phyloP scores from a whole-genome alignment of 2,888 invertebrate genomes.

The Scaptomyza parva region DNA sequence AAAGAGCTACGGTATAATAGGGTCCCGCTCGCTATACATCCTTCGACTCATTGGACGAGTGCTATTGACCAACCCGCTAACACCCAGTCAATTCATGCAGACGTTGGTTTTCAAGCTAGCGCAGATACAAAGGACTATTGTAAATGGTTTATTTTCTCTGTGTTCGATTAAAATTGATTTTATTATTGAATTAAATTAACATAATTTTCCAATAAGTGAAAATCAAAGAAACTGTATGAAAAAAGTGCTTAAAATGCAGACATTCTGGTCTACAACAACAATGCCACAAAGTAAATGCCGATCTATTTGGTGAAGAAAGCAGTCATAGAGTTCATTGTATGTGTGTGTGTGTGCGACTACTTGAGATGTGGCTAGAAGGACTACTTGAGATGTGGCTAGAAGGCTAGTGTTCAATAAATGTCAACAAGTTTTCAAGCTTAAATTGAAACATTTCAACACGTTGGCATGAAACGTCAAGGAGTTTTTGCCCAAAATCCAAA shows the following conservation, averaged over 20 bases:
- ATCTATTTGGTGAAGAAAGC: conserved; percentile 35
- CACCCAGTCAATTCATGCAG: too few relatives aligned
- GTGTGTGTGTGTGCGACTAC: conserved; percentile 11
- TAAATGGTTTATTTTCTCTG: too few relatives aligned
- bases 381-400: conserved; percentile 33
- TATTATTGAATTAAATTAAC: conserved; percentile 17
- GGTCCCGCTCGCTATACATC: too few relatives aligned
- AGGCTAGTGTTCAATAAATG: conserved; percentile 72
- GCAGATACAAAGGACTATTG: too few relatives aligned
- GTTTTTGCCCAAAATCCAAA: conserved; percentile 40
- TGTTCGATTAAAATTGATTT: neutral
- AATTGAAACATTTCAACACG: conserved; percentile 75
- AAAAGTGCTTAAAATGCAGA: conserved; percentile 10
- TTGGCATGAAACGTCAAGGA: conserved; percentile 53
- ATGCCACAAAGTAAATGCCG: conserved; percentile 51
- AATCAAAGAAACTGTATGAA: conserved; percentile 7
- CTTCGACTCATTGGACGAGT: too few relatives aligned
- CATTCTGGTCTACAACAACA: conserved; percentile 36
- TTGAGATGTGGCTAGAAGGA: conserved; percentile 35
- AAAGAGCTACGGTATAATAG: too few relatives aligned
- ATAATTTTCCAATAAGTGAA: conserved; percentile 14
- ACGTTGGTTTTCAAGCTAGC: too few relatives aligned
- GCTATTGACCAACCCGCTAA: too few relatives aligned
- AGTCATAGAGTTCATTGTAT: conserved; percentile 18
- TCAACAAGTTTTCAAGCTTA: conserved; percentile 76